Conservation (phyloP, 2,113 vertebrate species). For the Spea bombifrons region DNA sequence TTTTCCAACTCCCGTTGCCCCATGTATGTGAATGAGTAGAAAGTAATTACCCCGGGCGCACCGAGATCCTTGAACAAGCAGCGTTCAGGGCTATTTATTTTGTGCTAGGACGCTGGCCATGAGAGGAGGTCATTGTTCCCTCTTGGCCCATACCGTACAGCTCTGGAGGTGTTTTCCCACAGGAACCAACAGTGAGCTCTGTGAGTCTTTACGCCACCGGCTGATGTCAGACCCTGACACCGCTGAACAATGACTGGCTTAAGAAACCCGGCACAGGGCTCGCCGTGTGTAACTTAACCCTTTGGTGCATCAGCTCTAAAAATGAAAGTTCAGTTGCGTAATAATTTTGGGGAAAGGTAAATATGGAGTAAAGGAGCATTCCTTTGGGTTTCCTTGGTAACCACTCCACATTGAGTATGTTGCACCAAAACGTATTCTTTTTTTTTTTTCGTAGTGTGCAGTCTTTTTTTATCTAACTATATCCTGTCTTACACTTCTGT, state of each 20-base stretch:
- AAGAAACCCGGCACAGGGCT: not conserved
- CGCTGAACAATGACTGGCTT: slow-evolving; percentile 24
- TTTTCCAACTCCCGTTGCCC: slow-evolving; percentile 6
- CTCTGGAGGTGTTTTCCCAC: slow-evolving; percentile 46
- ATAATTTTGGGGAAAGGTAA: too few species aligned
- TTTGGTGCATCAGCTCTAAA: not conserved
- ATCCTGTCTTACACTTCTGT: too few species aligned
- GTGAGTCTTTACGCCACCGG: not conserved
- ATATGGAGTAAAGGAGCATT: too few species aligned
- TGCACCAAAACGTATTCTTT: too few species aligned
- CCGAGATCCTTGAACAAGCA: slow-evolving; percentile 37
- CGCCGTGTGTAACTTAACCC: not conserved
- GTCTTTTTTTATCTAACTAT: too few species aligned
- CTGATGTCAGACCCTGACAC: slow-evolving; percentile 35
- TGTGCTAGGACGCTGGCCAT: slow-evolving; percentile 27
- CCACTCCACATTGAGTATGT: too few species aligned
- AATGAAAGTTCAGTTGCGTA: too few species aligned
- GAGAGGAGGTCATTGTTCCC: slow-evolving; percentile 42
- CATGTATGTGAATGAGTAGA: slow-evolving; percentile 10
- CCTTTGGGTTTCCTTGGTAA: too few species aligned
- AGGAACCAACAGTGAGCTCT: slow-evolving; percentile 35
- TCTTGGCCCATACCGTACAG: slow-evolving; percentile 1
- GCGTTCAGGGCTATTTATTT: slow-evolving; percentile 36
- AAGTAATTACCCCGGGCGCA: slow-evolving; percentile 38
- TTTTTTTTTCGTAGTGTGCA: too few species aligned